Evolutionary conservation across 1,140 invertebrate species (phyloP), one percentile per base, ranked within the genome.

Genomic region (Cotesia chilonis): DNA sequence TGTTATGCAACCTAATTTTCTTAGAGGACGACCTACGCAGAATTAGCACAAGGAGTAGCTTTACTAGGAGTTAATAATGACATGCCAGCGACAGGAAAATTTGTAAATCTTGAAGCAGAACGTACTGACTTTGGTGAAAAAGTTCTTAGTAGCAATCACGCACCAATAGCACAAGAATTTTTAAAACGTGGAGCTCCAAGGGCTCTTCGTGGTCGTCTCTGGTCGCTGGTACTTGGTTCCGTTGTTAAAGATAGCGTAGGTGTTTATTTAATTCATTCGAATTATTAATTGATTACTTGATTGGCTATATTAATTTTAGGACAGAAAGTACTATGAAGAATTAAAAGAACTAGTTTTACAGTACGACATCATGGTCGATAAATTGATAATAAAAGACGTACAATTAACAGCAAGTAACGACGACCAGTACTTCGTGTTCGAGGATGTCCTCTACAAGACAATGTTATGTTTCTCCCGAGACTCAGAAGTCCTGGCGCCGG

Each of bases 351-450:
- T 91, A 81, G 95, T 98, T 1, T 83, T 97, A 37, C 92, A 96
- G 75, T 95, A 96, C 81, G 96, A 98, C 80, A 90, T 98, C 1
- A 92, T 98, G 85, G 93, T 97, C 4, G 96, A 98, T 83, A 97
- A 96, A 84, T 87, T 98, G 4, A 94, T 98, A 77, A 95, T 97
- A 74, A 98, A 98, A 91, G 97, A 98, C 86, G 95, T 99, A 3
- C 96, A 97, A 84, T 84, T 98, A 52, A 98, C 96, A 9, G 96
- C 96, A 0, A 96, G 95, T 4, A 98, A 98, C 84, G 97, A 99
- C 83, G 96, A 98, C 83, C 96, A 98, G 81, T 98, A 98, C 83
- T 99, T 99, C 87, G 96, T 99, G 0, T 99, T 98, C 86, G 96
- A 98, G 89, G 97, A 99, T 86, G 91, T 97, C 52, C 87, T 98